Conservation (phyloP, 2,888 invertebrate species). For the Netelia melanura region DNA sequence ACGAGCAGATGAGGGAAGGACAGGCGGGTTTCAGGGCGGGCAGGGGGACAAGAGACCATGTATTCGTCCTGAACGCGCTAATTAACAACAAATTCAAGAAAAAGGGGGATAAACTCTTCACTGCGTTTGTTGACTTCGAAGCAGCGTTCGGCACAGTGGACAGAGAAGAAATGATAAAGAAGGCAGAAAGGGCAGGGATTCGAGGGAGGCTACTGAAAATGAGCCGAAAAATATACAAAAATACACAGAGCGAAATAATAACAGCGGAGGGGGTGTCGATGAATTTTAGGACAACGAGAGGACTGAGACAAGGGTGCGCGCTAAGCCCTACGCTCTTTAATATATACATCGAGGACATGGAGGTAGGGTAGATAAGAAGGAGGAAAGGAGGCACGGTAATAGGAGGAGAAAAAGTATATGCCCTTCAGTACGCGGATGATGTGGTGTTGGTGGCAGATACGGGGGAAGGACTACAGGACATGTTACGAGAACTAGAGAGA, state of each 20-base stretch:
- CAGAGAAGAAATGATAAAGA: background rate
- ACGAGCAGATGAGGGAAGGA: slow-evolving; percentile 1
- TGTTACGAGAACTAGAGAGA: slow-evolving; percentile 14
- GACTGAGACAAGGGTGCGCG: too few species aligned
- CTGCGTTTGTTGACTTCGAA: background rate
- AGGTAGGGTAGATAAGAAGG: too few species aligned
- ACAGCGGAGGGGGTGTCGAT: slow-evolving; percentile 10
- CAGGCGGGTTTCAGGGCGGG: slow-evolving; percentile 54
- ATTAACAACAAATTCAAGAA: background rate
- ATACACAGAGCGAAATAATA: slow-evolving; percentile 53
- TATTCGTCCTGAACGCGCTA: background rate
- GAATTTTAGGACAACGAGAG: too few species aligned
- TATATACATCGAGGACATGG: too few species aligned
- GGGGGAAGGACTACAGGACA: too few species aligned
- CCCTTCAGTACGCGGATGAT: slow-evolving; percentile 61
- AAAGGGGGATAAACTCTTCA: too few species aligned
- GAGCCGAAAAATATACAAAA: slow-evolving; percentile 50
- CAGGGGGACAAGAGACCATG: slow-evolving; percentile 11
- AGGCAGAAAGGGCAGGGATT: slow-evolving; percentile 17
- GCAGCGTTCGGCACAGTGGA: background rate
- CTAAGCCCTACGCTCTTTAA: too few species aligned
- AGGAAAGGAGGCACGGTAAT: too few species aligned
- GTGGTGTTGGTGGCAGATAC: too few species aligned
- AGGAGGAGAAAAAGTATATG: too few species aligned
- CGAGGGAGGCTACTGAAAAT: slow-evolving; percentile 22